Conservation (phyloP, 2,797 vertebrate genomes). For the Acrossocheilus wenchowensis region DNA sequence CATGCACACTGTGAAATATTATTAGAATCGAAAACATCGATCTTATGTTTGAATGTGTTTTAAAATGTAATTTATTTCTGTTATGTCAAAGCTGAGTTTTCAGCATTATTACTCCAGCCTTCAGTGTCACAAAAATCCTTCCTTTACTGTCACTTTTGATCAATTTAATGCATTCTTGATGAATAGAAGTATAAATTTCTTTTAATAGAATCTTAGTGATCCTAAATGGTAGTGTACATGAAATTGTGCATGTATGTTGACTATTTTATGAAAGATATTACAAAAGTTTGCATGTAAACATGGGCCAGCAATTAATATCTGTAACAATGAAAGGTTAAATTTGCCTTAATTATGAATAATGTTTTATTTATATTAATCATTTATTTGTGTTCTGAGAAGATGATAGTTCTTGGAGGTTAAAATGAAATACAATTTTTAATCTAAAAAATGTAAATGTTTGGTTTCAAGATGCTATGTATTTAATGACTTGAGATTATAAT, state of each 20-base stretch:
- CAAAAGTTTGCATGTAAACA: too few relatives aligned
- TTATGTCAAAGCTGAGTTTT: not conserved
- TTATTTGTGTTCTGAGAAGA: not conserved
- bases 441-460: not conserved
- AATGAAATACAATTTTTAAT: not conserved
- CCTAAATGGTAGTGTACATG: not conserved
- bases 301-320: too few relatives aligned
- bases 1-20: not conserved
- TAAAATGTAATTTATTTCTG: not conserved
- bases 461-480: not conserved
- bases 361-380: not conserved
- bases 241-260: not conserved
- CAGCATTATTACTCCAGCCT: not conserved
- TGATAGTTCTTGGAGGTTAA: not conserved
- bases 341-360: not conserved
- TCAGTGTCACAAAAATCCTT: not conserved
- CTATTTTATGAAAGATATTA: not conserved
- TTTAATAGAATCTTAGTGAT: not conserved
- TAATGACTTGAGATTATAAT: not conserved
- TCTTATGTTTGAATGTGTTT: not conserved
- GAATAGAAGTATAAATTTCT: not conserved
- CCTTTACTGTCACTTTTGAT: not conserved
- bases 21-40: not conserved
- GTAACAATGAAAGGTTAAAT: not conserved
- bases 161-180: not conserved